A percentile compares a stretch with the other conserved stretches of the same genome.
Evolutionary conservation across 2,113 vertebrate genomes (phyloP).

Genomic region (Esox niger): DNA sequence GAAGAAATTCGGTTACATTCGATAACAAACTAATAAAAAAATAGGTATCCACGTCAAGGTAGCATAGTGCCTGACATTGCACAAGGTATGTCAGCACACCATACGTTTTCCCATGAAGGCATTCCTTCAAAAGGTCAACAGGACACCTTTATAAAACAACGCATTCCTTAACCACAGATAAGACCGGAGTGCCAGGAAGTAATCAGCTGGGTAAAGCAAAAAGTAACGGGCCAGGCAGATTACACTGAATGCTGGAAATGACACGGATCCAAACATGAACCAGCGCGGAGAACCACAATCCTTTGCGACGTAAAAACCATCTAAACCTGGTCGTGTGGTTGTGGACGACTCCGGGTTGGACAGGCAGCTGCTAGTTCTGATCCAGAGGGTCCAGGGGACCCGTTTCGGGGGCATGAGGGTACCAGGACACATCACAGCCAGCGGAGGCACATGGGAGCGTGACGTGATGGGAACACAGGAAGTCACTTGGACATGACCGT

Average conservation of each 20-base stretch:
- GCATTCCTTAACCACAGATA: slow-evolving; percentile 17
- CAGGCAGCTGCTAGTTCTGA: neutral
- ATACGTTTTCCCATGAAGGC: neutral
- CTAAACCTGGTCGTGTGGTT: too few species aligned
- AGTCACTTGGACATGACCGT: slow-evolving; percentile 32
- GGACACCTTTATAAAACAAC: neutral
- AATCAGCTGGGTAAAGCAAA: neutral
- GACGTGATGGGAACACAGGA: slow-evolving; percentile 53
- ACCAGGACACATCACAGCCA: slow-evolving; percentile 39
- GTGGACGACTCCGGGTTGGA: neutral
- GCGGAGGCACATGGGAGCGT: slow-evolving; percentile 37
- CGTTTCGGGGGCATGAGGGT: neutral
- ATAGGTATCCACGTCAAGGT: neutral
- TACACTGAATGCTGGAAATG: neutral
- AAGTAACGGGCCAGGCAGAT: neutral
- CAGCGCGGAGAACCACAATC: too few species aligned
- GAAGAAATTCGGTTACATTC: neutral
- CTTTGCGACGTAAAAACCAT: too few species aligned
- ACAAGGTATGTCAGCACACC: neutral
- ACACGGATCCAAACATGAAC: too few species aligned
- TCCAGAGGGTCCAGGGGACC: too few species aligned
- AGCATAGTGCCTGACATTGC: too few species aligned
- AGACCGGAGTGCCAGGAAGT: slow-evolving; percentile 12
- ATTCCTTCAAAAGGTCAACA: slow-evolving; percentile 20
- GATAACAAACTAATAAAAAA: neutral